Conservation (phyloP, 2,888 invertebrate genomes). For the Tolmerus cingulatus region DNA sequence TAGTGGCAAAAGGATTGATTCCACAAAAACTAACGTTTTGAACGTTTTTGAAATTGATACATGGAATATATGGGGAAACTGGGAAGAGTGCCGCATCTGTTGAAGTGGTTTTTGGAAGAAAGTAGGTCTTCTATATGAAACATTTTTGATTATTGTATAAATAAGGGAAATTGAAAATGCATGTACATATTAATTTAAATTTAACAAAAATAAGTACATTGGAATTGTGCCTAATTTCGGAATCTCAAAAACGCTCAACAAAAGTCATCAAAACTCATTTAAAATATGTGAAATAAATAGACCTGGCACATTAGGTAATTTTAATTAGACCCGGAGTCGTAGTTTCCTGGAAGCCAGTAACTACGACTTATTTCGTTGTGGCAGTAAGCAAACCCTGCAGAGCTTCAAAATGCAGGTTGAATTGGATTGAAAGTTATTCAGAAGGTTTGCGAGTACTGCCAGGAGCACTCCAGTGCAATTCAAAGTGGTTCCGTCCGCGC, state of each 20-base stretch:
- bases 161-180: neutral
- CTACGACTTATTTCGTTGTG: neutral
- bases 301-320: neutral
- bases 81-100: neutral
- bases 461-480: neutral
- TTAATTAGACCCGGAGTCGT: neutral
- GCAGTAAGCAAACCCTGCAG: neutral
- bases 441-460: neutral
- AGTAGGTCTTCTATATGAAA: neutral
- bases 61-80: neutral
- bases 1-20: slow-evolving; percentile 1
- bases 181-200: too few relatives aligned
- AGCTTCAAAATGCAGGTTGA: neutral
- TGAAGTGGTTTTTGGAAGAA: neutral
- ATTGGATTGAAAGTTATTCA: neutral
- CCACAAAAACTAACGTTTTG: neutral
- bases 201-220: too few relatives aligned
- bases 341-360: neutral
- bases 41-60: slow-evolving; percentile 8
- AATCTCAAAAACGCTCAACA: too few relatives aligned
- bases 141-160: neutral
- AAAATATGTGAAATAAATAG: neutral
- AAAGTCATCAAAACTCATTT: too few relatives aligned
- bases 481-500: neutral
- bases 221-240: too few relatives aligned